Base-by-base conservation (phyloP, 2,113 vertebrate species). In the Coregonus clupeaformis region DNA sequence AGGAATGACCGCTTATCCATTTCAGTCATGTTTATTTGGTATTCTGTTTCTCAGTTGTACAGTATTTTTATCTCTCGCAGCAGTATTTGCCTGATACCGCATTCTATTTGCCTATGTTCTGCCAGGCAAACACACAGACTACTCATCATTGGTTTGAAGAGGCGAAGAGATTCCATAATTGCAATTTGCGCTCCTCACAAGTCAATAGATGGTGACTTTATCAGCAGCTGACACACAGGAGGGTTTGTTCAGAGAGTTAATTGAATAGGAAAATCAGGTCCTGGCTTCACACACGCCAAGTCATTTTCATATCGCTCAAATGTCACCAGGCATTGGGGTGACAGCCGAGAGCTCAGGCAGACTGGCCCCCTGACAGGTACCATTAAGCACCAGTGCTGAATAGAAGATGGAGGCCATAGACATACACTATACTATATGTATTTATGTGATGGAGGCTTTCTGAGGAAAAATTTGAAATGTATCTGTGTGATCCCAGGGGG, bases 141-240 rank as follows among this genome's bases (percentile, higher is more conserved):
- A 70, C 75, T 89, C 84, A 75, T 72, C 78, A 84, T 84, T 78
- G 85, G 82, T 79, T 71, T 84, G 78, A 74, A 75, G 70, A 67
- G 32, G 79, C 55, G 77, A 89, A 86, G 82, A 84, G 77, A 78
- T 89, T 89, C 86, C 75, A 82, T 86, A 86, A 91, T 86, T 66
- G 62, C 86, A 80, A 81, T 73, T 75, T 42, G 75, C n/a, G 69
- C 77, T 82, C 77, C 84, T 89, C 86, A 79, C 74, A 80, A 87
- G 88, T 90, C 85, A 91, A 92, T 87, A 86, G 88, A 81, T 72
- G 36, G 84, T 78, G 86, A 89, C 86, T 90, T 88, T 91, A 89
- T 91, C 89, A 86, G 87, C 77, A 82, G 80, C 82, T 45, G 66
- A 89, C 89, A 90, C 80, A 89, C 88, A 85, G 78, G 83, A 77